A percentile compares a stretch with the other conserved stretches of the same genome.
Evolutionary conservation across 2,888 invertebrate genomes (phyloP).

Genomic region (Ectemnius continuus): DNA sequence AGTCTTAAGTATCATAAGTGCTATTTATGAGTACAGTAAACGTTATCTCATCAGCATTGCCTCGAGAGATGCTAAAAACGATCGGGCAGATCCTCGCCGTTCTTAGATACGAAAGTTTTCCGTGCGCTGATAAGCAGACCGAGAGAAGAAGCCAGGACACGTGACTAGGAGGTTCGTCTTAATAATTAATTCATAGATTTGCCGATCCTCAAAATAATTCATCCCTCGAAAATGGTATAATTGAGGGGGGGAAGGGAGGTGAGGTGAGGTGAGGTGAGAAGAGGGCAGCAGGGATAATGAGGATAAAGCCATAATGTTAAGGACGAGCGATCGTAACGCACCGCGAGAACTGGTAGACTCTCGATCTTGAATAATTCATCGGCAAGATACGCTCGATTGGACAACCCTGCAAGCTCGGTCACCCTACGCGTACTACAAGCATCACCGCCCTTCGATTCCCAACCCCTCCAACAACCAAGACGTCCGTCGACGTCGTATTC

Average conservation of each 20-base stretch:
- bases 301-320: constrained; percentile 69
- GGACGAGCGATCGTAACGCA: constrained; percentile 53
- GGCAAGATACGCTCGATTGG: constrained; percentile 72
- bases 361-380: constrained; percentile 74
- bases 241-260: no score
- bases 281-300: constrained; percentile 63
- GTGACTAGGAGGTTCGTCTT: no score
- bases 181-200: neutral
- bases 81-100: no score
- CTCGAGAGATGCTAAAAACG: constrained; percentile 6
- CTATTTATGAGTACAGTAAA: constrained; percentile 12
- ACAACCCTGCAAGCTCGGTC: constrained; percentile 46
- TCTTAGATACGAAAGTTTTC: constrained; percentile 6
- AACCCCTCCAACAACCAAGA: constrained; percentile 13
- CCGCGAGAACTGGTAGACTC: constrained; percentile 56
- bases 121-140: constrained; percentile 1
- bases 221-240: neutral
- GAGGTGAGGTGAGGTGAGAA: constrained; percentile 15
- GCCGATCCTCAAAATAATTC: neutral
- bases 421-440: constrained; percentile 37
- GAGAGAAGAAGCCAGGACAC: neutral
- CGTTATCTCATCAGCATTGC: constrained; percentile 23
- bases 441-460: constrained; percentile 33
- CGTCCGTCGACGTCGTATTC: constrained; percentile 6
- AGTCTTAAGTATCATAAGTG: constrained; percentile 17